Evolutionary conservation across 2,888 invertebrate species (phyloP).

Genomic region (Sphaerophoria rueppellii): DNA sequence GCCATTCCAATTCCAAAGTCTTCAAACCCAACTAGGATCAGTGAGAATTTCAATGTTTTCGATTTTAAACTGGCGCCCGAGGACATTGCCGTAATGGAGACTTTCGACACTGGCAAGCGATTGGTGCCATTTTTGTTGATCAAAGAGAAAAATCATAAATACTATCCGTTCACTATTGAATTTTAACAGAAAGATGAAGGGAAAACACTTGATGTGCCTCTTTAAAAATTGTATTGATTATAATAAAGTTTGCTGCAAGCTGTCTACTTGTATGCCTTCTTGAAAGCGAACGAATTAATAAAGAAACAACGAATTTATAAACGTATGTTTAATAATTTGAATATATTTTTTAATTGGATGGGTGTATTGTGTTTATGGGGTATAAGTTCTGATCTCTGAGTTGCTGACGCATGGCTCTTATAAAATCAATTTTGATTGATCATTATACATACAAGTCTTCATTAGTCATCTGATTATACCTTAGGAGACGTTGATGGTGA

Average conservation of each 20-base stretch:
- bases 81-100: conserved; percentile 83
- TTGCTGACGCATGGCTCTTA: no score
- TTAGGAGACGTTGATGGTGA: no score
- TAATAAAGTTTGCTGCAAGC: background rate
- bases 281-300: background rate
- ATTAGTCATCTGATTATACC: no score
- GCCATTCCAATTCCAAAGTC: conserved; percentile 85
- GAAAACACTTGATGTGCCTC: no score
- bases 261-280: background rate
- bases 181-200: conserved; percentile 75
- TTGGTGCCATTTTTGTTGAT: conserved; percentile 77
- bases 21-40: conserved; percentile 82
- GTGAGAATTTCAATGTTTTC: conserved; percentile 84
- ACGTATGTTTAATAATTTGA: no score
- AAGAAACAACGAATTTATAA: background rate
- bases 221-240: no score
- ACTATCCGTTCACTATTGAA: conserved; percentile 80
- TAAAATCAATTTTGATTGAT: no score
- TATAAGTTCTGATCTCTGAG: no score
- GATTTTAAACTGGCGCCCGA: conserved; percentile 83
- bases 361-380: no score
- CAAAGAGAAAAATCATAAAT: conserved; percentile 79
- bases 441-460: no score
- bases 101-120: conserved; percentile 82
- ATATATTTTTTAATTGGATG: no score